Evolutionary conservation across 2,888 invertebrate genomes (phyloP).

Genomic region (Pristionchus fissidentatus): DNA sequence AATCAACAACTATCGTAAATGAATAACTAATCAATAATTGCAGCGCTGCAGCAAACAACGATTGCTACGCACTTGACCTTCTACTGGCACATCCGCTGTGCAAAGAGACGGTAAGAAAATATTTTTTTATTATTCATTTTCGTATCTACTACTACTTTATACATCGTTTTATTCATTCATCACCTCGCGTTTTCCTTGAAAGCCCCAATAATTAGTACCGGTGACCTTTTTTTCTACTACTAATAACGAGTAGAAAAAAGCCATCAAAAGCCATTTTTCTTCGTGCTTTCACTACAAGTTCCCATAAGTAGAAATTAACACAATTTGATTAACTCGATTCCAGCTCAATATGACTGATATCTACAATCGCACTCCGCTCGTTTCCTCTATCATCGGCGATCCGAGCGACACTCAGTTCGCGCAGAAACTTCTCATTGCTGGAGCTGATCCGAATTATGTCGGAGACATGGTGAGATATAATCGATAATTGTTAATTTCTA

Average conservation of each 20-base stretch:
- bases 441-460: conserved; percentile 33
- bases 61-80: neutral
- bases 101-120: neutral
- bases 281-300: too few relatives aligned
- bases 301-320: neutral
- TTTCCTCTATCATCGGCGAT: neutral
- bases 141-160: too few relatives aligned
- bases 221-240: too few relatives aligned
- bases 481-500: too few relatives aligned
- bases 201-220: too few relatives aligned
- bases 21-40: neutral
- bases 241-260: too few relatives aligned
- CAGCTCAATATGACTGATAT: conserved; percentile 1
- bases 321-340: neutral
- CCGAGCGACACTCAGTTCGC: neutral
- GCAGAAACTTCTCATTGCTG: neutral
- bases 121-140: too few relatives aligned
- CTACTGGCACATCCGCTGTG: neutral
- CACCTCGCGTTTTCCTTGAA: neutral
- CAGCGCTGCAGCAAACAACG: neutral
- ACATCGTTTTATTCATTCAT: too few relatives aligned
- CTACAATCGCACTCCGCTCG: neutral
- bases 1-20: neutral
- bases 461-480: conserved; percentile 1
- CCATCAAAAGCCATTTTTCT: too few relatives aligned